phyloP scores from a whole-genome alignment of 53 echinoderm and acorn worm species.

The Antedon mediterranea region DNA sequence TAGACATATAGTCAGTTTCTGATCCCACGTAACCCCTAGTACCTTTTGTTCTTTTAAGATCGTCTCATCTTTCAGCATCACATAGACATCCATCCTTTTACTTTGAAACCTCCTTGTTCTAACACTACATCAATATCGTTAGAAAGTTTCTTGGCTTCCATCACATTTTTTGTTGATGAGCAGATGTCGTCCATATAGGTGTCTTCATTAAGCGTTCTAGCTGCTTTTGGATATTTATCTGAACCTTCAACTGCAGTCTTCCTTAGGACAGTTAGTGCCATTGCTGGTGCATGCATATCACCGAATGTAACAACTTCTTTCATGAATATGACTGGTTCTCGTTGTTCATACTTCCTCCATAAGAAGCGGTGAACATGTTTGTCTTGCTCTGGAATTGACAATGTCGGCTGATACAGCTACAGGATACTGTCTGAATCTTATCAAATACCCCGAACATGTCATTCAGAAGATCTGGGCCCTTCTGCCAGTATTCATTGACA shows the following conservation, averaged over 20 bases:
- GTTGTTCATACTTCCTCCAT: slow-evolving; percentile 16
- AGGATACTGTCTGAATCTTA: slow-evolving; percentile 13
- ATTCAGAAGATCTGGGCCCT: too few relatives aligned
- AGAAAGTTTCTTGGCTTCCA: slow-evolving; percentile 8
- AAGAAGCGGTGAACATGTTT: slow-evolving; percentile 28
- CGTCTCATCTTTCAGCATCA: neutral
- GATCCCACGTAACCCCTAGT: slow-evolving; percentile 30
- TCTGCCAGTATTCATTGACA: too few relatives aligned
- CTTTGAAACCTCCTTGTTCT: slow-evolving; percentile 7
- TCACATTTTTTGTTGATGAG: neutral
- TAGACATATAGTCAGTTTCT: slow-evolving; percentile 25
- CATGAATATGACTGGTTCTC: slow-evolving; percentile 16
- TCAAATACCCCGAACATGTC: slow-evolving; percentile 11
- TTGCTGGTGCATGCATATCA: slow-evolving; percentile 19
- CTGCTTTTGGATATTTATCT: slow-evolving; percentile 12
- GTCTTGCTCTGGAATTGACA: slow-evolving; percentile 10
- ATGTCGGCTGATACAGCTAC: slow-evolving; percentile 12
- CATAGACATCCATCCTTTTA: slow-evolving; percentile 23
- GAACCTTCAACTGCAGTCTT: slow-evolving; percentile 13
- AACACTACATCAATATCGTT: slow-evolving; percentile 9
- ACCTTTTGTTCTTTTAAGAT: slow-evolving; percentile 28
- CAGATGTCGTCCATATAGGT: slow-evolving; percentile 38
- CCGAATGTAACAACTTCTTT: slow-evolving; percentile 24
- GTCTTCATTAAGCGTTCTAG: slow-evolving; percentile 5
- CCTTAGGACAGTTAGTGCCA: slow-evolving; percentile 4